Evolutionary conservation across 2,888 invertebrate genomes (phyloP).

Genomic region (Loripinus fragilis): DNA sequence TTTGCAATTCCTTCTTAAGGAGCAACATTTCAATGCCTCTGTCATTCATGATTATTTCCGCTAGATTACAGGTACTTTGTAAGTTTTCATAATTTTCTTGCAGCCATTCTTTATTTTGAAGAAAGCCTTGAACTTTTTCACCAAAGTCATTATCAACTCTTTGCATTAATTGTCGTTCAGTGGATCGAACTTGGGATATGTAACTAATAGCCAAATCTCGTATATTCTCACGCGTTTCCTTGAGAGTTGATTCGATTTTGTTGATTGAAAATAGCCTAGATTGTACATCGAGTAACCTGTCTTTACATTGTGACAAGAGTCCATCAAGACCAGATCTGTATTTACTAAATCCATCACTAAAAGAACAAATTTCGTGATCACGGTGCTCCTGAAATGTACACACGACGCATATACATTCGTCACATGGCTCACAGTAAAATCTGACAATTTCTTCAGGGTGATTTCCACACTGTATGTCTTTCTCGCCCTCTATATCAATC

Average conservation of each 20-base stretch:
- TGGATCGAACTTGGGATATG: constrained; percentile 73
- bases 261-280: constrained; percentile 75
- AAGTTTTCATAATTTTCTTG: constrained; percentile 78
- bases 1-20: constrained; percentile 80
- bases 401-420: constrained; percentile 82
- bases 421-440: constrained; percentile 83
- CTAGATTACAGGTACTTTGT: constrained; percentile 77
- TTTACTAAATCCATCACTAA: constrained; percentile 80
- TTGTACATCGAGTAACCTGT: constrained; percentile 70
- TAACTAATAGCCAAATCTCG: constrained; percentile 80
- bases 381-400: constrained; percentile 83
- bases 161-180: constrained; percentile 78
- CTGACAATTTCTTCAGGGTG: constrained; percentile 81
- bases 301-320: constrained; percentile 69
- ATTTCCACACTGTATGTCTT: constrained; percentile 81
- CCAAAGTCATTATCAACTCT: constrained; percentile 78
- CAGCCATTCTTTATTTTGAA: constrained; percentile 77
- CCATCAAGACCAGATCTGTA: constrained; percentile 72
- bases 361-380: constrained; percentile 82
- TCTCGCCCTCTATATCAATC: constrained; percentile 82
- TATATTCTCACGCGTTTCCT: constrained; percentile 79
- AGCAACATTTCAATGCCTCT: constrained; percentile 81
- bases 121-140: constrained; percentile 71
- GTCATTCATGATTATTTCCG: constrained; percentile 80
- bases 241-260: constrained; percentile 78